These are phyloP conservation scores for Sapayoa aenigma DNA, from an alignment of 2,113 vertebrate species.

Conservation along the genomic window DNA sequence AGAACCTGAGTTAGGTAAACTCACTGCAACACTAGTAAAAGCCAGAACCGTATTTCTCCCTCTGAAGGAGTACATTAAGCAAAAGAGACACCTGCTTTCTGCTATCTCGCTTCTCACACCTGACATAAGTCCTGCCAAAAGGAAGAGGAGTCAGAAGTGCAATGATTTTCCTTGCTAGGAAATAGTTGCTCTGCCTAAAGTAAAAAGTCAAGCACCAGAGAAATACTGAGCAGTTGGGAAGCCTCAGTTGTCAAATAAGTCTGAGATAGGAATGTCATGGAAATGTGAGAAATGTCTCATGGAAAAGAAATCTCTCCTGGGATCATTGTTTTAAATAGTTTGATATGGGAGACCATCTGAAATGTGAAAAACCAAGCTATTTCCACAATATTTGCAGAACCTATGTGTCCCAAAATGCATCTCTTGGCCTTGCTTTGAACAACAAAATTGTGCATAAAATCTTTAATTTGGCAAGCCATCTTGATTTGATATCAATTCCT, in stretches of 20 bases:
- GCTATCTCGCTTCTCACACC: neutral
- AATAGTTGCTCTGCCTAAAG: neutral
- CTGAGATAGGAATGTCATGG: neutral
- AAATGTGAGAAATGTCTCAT: neutral
- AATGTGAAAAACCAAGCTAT: neutral
- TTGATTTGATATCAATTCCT: rapidly evolving
- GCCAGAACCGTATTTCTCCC: neutral
- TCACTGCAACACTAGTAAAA: neutral
- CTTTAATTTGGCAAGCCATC: neutral
- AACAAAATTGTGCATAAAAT: neutral
- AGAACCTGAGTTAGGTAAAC: neutral
- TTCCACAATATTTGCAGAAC: neutral
- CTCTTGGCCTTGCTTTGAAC: neutral
- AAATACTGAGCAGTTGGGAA: neutral
- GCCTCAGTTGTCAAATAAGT: neutral
- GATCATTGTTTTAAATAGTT: neutral
- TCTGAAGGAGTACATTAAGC: neutral
- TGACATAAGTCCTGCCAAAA: neutral
- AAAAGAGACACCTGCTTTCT: neutral
- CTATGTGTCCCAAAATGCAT: neutral
- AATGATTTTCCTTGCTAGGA: neutral
- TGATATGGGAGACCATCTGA: neutral
- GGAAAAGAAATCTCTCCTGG: neutral
- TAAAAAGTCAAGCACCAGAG: neutral
- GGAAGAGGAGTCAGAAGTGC: neutral